phyloP scores from a whole-genome alignment of 2,113 vertebrate genomes.

The Calyptommatus sinebrachiatus region DNA sequence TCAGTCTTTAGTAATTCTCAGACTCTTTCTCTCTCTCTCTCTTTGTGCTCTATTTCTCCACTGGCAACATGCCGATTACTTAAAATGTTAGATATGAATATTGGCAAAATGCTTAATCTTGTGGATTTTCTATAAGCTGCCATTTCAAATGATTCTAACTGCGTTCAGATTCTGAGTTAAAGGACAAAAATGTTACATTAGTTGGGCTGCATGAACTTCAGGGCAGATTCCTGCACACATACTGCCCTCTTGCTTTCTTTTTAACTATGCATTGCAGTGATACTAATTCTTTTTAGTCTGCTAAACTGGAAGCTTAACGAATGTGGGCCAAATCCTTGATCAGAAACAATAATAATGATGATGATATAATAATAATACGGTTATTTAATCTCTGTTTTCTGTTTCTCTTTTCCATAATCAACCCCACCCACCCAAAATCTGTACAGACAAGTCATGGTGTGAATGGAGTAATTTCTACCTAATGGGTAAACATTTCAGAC shows the following conservation, averaged over 20 bases:
- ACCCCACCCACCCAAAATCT: conserved; percentile 66
- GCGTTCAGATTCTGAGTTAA: conserved; percentile 74
- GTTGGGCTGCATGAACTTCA: conserved; percentile 80
- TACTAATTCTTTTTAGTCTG: conserved; percentile 62
- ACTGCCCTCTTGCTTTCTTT: conserved; percentile 82
- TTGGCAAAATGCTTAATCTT: conserved; percentile 77
- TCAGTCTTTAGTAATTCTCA: conserved; percentile 62
- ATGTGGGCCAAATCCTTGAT: conserved; percentile 79
- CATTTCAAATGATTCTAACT: conserved; percentile 72
- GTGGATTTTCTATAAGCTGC: conserved; percentile 73
- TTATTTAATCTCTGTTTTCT: conserved; percentile 72
- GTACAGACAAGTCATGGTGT: conserved; percentile 80
- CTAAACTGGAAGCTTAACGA: conserved; percentile 81
- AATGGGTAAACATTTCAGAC: conserved; percentile 76
- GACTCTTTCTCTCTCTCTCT: conserved; percentile 35
- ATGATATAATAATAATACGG: conserved; percentile 47
- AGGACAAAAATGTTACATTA: conserved; percentile 67
- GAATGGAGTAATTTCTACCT: conserved; percentile 77
- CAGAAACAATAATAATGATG: conserved; percentile 65
- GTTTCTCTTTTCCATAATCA: conserved; percentile 30
- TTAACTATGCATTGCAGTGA: conserved; percentile 83
- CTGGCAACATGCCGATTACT: conserved; percentile 61
- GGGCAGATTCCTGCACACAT: conserved; percentile 77
- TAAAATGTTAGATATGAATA: conserved; percentile 76
- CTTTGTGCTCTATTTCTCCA: conserved; percentile 45